Percentiles rank a stretch among this genome's conserved stretches.
These are phyloP conservation scores for Halichoerus grypus DNA, from an alignment of 2,113 vertebrate genomes.

Conservation along the genomic window DNA sequence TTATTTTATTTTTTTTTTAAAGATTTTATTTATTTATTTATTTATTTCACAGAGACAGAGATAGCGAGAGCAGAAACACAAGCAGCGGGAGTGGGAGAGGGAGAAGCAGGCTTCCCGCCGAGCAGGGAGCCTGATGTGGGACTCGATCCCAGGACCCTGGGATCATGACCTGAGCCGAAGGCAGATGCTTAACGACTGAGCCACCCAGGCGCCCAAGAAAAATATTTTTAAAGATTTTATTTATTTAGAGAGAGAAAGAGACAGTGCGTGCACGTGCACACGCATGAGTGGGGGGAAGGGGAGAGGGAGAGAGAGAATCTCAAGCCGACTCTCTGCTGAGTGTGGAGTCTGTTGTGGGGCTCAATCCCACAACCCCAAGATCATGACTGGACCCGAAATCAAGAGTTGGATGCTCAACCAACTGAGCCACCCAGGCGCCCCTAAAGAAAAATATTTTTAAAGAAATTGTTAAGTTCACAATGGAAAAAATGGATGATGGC, in stretches of 20 bases:
- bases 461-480: background rate
- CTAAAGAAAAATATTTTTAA: background rate
- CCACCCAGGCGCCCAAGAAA: background rate
- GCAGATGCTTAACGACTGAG: too few species aligned
- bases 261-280: too few species aligned
- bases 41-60: background rate
- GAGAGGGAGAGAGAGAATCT: background rate
- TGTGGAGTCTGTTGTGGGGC: background rate
- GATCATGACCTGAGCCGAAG: too few species aligned
- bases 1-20: background rate
- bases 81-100: too few species aligned
- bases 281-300: background rate
- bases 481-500: background rate
- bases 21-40: background rate
- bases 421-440: background rate
- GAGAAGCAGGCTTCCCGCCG: too few species aligned
- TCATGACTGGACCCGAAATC: background rate
- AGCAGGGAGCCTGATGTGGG: too few species aligned
- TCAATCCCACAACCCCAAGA: background rate
- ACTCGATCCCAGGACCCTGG: too few species aligned
- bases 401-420: background rate
- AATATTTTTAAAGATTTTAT: background rate
- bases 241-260: background rate
- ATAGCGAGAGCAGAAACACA: too few species aligned
- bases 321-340: background rate